Percentiles rank a stretch among this genome's conserved stretches.
These are phyloP conservation scores for Prunella strophiata DNA, from an alignment of 2,797 vertebrate genomes.

Conservation along the genomic window DNA sequence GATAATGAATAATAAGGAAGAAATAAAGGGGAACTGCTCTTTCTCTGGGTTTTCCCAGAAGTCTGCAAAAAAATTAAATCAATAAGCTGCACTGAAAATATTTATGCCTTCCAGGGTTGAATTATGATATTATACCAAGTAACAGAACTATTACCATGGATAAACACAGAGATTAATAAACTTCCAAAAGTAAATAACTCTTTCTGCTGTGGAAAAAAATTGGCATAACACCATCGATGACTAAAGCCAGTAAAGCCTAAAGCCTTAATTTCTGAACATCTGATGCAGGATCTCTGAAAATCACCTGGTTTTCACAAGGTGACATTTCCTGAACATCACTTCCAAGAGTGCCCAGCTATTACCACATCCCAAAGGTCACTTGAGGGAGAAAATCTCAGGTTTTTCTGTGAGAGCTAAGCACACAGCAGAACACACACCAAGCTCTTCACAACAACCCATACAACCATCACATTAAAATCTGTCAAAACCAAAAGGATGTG, in stretches of 20 bases:
- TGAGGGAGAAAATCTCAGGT: neutral
- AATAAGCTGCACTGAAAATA: neutral
- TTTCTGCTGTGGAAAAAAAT: neutral
- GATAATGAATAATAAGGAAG: neutral
- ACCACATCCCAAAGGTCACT: accelerated
- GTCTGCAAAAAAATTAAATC: neutral
- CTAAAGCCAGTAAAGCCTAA: neutral
- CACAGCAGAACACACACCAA: neutral
- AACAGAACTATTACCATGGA: neutral
- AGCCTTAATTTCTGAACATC: neutral
- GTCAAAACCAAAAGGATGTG: neutral
- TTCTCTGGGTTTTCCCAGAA: neutral
- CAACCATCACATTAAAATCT: neutral
- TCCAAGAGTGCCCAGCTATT: neutral
- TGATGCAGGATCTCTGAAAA: neutral
- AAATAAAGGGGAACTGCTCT: neutral
- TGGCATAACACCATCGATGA: neutral
- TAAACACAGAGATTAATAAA: neutral
- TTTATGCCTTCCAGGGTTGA: neutral
- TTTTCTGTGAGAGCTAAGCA: neutral
- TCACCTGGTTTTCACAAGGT: neutral
- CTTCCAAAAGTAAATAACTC: neutral
- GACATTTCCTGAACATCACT: neutral
- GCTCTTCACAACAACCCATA: neutral
- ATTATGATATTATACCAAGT: neutral